Evolutionary conservation across 2,113 vertebrate genomes (phyloP), one percentile per base, ranked within the genome.

Genomic region (Xiphophorus hellerii): DNA sequence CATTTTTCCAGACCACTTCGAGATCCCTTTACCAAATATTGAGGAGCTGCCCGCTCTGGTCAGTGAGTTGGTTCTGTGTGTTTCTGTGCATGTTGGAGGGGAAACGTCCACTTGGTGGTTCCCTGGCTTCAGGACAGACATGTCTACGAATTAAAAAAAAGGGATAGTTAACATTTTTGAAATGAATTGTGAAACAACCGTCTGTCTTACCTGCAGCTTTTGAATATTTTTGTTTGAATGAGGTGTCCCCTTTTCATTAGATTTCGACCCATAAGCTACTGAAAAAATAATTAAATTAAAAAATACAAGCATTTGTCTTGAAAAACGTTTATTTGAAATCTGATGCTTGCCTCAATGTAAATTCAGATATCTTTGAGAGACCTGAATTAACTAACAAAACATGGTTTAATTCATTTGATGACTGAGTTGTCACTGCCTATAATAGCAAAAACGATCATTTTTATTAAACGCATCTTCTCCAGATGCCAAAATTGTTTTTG

Each of bases 1-100:
- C 90, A 95, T 99, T 95, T 99, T 99, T 92, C 98, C 98, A 93
- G 98, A 99, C 94, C 97, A 99, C 94, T 98, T 96, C 92, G 98
- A 99, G 95, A 99, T 99, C 91, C 93, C 96, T 60, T 95, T 99
- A 87, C 98, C 98, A 83, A 99, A 99, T 91, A 99, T 99, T 92
- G 98, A 99, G 93, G 98, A 99, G 91, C 92, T 99, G 65, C 98
- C 98, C 28, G 98, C 97, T 60, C 94, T 99, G 98, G 98, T 99
- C 91, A 97, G 98, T 98, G 94, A 94, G 83, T 91, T 73, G 88
- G 54, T 82, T 78, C 62, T 90, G 78, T 91, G 79, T 84, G 85
- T 82, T 83, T 82, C 60, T 64, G 39, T 86, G 89, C 87, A 88
- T 87, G 90, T 51, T 3, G 29, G 7, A 35, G 60, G 65, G 35